Evolutionary conservation across 1,140 invertebrate species (phyloP).

Genomic region (Drosophila tsacasi): DNA sequence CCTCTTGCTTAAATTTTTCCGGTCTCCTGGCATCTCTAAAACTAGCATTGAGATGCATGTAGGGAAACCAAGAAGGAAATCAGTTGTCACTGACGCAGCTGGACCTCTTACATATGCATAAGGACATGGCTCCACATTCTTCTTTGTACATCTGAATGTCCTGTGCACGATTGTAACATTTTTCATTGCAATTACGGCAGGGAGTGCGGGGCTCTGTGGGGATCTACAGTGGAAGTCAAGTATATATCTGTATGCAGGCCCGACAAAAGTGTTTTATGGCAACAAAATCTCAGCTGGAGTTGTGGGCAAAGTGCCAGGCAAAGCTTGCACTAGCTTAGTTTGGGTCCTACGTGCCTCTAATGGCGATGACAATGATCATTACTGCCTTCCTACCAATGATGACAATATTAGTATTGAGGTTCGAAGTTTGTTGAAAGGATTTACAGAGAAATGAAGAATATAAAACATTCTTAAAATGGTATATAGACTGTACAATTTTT

Average conservation of each 20-base stretch:
- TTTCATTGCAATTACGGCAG: constrained; percentile 68
- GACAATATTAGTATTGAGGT: constrained; percentile 2
- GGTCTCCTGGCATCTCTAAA: constrained; percentile 1
- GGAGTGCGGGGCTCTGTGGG: not conserved
- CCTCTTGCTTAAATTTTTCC: not conserved
- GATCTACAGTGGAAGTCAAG: not conserved
- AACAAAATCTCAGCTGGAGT: constrained; percentile 72
- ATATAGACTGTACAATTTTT: not conserved
- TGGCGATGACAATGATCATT: constrained; percentile 51
- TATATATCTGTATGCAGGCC: constrained; percentile 13
- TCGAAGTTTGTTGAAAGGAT: not conserved
- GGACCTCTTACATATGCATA: constrained; percentile 32
- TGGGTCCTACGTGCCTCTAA: constrained; percentile 48
- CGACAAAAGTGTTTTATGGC: constrained; percentile 70
- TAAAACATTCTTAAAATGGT: too few species aligned
- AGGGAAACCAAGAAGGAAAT: constrained; percentile 30
- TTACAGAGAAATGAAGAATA: too few species aligned
- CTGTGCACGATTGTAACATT: constrained; percentile 73
- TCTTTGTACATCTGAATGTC: constrained; percentile 64
- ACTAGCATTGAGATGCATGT: not conserved
- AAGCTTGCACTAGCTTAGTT: constrained; percentile 54
- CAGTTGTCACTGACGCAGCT: constrained; percentile 66
- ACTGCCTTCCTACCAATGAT: constrained; percentile 6
- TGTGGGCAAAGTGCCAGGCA: constrained; percentile 68
- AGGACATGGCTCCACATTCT: constrained; percentile 28